These are phyloP conservation scores for Diadromus collaris DNA, from an alignment of 2,888 invertebrate species.

Conservation along the genomic window DNA sequence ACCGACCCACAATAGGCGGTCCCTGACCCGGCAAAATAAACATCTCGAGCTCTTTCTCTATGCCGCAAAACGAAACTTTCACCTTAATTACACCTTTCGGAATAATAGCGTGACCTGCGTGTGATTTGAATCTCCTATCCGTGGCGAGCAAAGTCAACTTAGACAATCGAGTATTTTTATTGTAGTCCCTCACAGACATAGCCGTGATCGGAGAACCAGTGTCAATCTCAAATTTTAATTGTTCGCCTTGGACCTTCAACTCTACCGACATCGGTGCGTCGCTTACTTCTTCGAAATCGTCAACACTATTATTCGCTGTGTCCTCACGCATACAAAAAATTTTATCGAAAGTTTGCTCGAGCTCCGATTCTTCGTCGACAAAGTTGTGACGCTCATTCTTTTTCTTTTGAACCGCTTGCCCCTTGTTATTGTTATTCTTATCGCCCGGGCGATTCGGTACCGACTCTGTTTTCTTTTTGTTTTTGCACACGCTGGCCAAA, in stretches of 20 bases:
- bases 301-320: background rate
- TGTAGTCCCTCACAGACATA: conserved; percentile 17
- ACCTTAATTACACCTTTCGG: conserved; percentile 29
- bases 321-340: conserved; percentile 16
- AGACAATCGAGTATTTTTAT: background rate
- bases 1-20: conserved; percentile 45
- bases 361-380: conserved; percentile 20
- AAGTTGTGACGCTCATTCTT: conserved; percentile 23
- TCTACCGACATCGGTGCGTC: conserved; percentile 34
- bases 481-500: conserved; percentile 26
- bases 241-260: conserved; percentile 13
- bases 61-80: background rate
- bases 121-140: conserved; percentile 21
- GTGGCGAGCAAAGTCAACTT: conserved; percentile 25
- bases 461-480: background rate
- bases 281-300: background rate
- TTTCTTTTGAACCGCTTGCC: background rate
- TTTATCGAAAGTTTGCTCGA: conserved; percentile 27
- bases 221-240: conserved; percentile 39
- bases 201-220: conserved; percentile 37
- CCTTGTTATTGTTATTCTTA: background rate
- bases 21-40: conserved; percentile 54
- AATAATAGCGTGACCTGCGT: conserved; percentile 16
- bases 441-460: background rate
- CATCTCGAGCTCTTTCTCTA: conserved; percentile 5